Evolutionary conservation across 2,113 vertebrate genomes (phyloP), one percentile per base, ranked within the genome.

Genomic region (Nerophis ophidion): DNA sequence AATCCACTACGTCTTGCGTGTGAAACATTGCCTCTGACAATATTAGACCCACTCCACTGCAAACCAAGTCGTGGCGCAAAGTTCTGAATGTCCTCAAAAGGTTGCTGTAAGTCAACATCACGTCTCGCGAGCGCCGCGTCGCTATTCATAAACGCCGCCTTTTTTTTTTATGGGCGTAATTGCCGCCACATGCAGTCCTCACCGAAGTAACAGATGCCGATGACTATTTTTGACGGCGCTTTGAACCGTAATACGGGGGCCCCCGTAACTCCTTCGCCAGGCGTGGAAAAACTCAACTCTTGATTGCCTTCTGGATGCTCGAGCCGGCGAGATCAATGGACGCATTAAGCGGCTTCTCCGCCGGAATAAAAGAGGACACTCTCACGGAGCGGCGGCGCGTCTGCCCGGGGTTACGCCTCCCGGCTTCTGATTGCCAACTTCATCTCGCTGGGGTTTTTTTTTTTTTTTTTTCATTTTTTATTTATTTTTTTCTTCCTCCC

Each of bases 191-290:
- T 89, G 87, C 79, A 76, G 84, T 84, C 76, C 81, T 82, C 74
- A 89, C 87, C 88, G 84, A 88, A 89, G 86, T 84, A 87, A 84
- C 89, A 89, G 87, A 89, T 89, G 89, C 87, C 88, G 90, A 91
- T 86, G 84, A 89, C 86, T 89, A 89, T 89, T 90, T 89, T 89
- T 86, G 89, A 89, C 87, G 82, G 84, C 71, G 81, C 86, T 88
- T 88, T 89, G 81, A 90, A 86, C 83, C 77, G 68, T 85, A 79
- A 84, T 82, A 76, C 82, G 84, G 85, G 85, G 84, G 26, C 26
- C 11, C 40, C 88, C 84, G 75, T 82, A 75, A 75, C 86, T 81
- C 83, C 42, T 74, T 79, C 84, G 80, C 83, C 86, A 86, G 1
- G 82, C 85, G 79, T 82, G 11, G 80, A 82, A 26, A 82, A 87